Evolutionary conservation across 1,140 invertebrate species (phyloP).

Genomic region (Pseudomyrmex pallidus): DNA sequence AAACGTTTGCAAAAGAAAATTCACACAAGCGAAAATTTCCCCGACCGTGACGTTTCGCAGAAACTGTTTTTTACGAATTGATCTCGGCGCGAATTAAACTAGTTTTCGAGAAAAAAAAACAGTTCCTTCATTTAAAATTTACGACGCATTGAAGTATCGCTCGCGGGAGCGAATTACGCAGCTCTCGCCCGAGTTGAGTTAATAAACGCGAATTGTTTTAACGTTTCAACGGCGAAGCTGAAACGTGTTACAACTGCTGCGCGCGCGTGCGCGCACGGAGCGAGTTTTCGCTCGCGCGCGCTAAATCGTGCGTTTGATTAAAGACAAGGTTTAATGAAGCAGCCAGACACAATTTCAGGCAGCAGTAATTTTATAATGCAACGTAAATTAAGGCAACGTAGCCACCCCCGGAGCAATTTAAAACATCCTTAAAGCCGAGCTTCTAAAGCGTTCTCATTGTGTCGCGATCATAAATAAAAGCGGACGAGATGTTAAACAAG

Average conservation of each 20-base stretch:
- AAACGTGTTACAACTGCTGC: conserved; percentile 20
- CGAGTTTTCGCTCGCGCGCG: conserved; percentile 48
- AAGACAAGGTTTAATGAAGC: conserved; percentile 46
- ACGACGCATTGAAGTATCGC: conserved; percentile 19
- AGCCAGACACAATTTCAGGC: conserved; percentile 10
- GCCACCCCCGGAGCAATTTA: not conserved
- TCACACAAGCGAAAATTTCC: no score
- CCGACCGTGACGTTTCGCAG: no score
- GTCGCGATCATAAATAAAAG: no score
- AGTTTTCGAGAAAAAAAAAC: not conserved
- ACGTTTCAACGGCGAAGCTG: conserved; percentile 18
- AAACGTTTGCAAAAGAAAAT: not conserved
- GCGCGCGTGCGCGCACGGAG: not conserved
- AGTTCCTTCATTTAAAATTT: conserved; percentile 22
- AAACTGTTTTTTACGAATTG: conserved; percentile 18
- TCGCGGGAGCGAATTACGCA: conserved; percentile 18
- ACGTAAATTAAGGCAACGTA: not conserved
- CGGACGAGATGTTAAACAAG: no score
- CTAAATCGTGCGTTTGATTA: conserved; percentile 54
- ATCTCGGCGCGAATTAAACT: conserved; percentile 25
- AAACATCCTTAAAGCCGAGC: conserved; percentile 12
- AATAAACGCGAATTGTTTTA: conserved; percentile 49
- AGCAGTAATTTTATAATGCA: conserved; percentile 9
- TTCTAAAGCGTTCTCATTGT: not conserved
- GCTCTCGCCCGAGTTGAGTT: conserved; percentile 20